Evolutionary conservation across 2,113 vertebrate genomes (phyloP).

Genomic region (Platysteira castanea): DNA sequence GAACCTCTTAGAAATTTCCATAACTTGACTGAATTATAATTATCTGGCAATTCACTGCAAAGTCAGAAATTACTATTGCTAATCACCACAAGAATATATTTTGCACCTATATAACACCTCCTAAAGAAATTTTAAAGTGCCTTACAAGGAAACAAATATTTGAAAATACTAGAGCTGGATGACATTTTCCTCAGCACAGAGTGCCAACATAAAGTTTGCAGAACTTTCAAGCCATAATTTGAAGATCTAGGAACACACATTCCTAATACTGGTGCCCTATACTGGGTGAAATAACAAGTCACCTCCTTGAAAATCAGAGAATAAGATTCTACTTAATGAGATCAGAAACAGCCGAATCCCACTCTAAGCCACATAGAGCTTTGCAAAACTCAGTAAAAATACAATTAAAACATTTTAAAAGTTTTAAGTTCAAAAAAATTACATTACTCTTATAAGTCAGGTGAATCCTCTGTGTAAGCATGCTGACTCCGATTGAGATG

Average conservation of each 20-base stretch:
- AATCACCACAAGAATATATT: neutral
- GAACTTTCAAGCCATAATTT: neutral
- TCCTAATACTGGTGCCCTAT: neutral
- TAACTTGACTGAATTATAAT: neutral
- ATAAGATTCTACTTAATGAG: neutral
- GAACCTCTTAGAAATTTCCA: neutral
- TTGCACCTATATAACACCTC: neutral
- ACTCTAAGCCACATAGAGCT: neutral
- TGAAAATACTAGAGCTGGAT: neutral
- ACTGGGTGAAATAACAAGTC: neutral
- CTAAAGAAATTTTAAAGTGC: neutral
- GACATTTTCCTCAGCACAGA: neutral
- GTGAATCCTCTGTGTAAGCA: neutral
- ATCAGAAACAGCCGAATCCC: neutral
- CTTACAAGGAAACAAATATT: neutral
- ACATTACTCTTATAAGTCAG: neutral
- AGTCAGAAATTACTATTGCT: neutral
- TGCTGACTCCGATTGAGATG: neutral
- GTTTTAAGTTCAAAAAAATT: neutral
- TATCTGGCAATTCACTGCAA: neutral
- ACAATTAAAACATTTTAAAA: neutral
- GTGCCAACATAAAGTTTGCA: neutral
- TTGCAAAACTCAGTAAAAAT: neutral
- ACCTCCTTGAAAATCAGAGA: neutral
- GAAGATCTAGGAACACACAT: neutral